phyloP scores from a whole-genome alignment of 2,113 vertebrate species.

The Dolichotis patagonum region DNA sequence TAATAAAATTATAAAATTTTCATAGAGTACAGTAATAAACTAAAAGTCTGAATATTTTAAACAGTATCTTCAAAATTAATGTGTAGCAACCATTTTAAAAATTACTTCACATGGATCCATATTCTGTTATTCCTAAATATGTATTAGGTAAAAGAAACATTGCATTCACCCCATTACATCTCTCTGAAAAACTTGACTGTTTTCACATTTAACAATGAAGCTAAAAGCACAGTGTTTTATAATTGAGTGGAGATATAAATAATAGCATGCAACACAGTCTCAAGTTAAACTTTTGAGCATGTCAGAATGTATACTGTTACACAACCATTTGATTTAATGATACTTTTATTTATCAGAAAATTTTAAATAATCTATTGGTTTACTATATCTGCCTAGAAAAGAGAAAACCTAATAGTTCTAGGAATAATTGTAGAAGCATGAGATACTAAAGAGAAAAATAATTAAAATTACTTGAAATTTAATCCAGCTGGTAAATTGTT shows the following conservation, averaged over 20 bases:
- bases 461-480: constrained; percentile 15
- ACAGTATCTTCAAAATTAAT: not conserved
- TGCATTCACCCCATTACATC: not conserved
- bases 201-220: not conserved
- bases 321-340: not conserved
- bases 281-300: not conserved
- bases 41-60: constrained; percentile 55
- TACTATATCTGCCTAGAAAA: not conserved
- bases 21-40: not conserved
- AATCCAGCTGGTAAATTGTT: not conserved
- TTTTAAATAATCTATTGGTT: not conserved
- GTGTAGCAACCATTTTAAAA: constrained; percentile 2
- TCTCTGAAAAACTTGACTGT: not conserved
- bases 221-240: not conserved
- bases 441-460: not conserved
- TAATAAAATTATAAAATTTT: not conserved
- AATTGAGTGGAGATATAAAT: not conserved
- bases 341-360: constrained; percentile 24
- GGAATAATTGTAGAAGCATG: not conserved
- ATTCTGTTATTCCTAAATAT: constrained; percentile 1
- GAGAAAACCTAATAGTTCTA: not conserved
- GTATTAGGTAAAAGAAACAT: not conserved
- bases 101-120: constrained; percentile 9
- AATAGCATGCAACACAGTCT: not conserved
- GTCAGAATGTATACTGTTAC: not conserved